Evolutionary conservation across 2,113 vertebrate genomes (phyloP).

Genomic region (Tamias sibiricus): DNA sequence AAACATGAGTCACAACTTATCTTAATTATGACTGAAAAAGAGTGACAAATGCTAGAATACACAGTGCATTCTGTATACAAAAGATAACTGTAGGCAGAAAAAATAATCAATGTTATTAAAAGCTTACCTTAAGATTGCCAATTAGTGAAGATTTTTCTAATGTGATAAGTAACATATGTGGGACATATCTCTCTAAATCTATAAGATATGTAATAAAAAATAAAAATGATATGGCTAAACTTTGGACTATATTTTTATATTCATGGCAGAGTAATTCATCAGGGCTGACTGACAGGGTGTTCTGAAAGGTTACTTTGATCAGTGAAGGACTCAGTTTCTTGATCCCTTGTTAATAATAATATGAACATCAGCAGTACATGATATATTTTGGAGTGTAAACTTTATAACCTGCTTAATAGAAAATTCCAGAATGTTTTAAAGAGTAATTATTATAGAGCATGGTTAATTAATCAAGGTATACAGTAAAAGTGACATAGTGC

Average conservation of each 20-base stretch:
- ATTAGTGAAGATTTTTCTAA: background rate
- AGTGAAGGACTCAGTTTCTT: background rate
- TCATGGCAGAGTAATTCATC: background rate
- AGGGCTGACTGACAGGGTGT: background rate
- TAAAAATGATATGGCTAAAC: background rate
- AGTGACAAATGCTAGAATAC: background rate
- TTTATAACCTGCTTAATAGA: background rate
- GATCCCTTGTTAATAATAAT: background rate
- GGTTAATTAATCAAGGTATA: background rate
- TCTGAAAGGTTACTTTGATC: background rate
- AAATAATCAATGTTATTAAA: background rate
- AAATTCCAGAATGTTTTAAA: background rate
- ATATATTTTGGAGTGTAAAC: background rate
- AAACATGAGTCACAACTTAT: background rate
- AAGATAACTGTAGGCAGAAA: background rate
- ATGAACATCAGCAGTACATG: background rate
- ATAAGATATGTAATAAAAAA: background rate
- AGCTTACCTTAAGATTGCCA: background rate
- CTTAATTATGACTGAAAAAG: background rate
- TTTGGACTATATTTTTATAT: background rate
- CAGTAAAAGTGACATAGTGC: background rate
- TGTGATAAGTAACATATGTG: background rate
- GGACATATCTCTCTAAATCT: background rate
- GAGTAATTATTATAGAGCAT: background rate
- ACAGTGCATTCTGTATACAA: background rate